Percentiles rank a stretch among this genome's conserved stretches.
Evolutionary conservation across 2,888 invertebrate species (phyloP).

Genomic region (Euplexia lucipara): DNA sequence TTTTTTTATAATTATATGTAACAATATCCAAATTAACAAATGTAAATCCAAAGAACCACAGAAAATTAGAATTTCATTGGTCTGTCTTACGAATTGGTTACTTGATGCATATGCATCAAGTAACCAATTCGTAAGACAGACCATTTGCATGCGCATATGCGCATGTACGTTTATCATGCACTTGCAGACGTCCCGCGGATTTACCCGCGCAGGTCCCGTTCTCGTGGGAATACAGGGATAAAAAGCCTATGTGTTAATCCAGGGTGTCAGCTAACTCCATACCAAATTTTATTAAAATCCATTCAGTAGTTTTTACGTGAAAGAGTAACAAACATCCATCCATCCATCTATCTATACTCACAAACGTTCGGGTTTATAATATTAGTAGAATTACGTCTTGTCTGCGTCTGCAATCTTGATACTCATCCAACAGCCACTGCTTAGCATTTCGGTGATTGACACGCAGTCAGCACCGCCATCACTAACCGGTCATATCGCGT

Average conservation of each 20-base stretch:
- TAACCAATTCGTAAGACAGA: slow-evolving; percentile 27
- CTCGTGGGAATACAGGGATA: too few species aligned
- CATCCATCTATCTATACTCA: too few species aligned
- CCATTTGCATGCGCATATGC: too few species aligned
- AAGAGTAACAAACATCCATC: too few species aligned
- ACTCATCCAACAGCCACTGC: slow-evolving; percentile 30
- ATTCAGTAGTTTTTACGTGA: too few species aligned
- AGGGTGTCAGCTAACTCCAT: too few species aligned
- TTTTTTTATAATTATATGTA: too few species aligned
- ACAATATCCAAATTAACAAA: not conserved
- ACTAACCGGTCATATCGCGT: slow-evolving; percentile 18
- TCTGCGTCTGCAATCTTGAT: slow-evolving; percentile 22
- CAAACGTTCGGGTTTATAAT: too few species aligned
- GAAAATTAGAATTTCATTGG: slow-evolving; percentile 27
- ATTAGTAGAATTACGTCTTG: slow-evolving; percentile 36
- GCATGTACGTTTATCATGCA: slow-evolving; percentile 38
- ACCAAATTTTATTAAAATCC: too few species aligned
- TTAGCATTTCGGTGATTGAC: slow-evolving; percentile 41
- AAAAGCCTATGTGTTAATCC: too few species aligned
- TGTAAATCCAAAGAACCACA: slow-evolving; percentile 12
- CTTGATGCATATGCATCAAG: slow-evolving; percentile 22
- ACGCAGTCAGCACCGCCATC: slow-evolving; percentile 21
- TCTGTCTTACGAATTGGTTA: slow-evolving; percentile 27
- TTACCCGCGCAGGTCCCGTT: too few species aligned
- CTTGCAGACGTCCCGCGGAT: too few species aligned